Conservation (phyloP, 2,888 invertebrate species). For the Idaea dimidiata region DNA sequence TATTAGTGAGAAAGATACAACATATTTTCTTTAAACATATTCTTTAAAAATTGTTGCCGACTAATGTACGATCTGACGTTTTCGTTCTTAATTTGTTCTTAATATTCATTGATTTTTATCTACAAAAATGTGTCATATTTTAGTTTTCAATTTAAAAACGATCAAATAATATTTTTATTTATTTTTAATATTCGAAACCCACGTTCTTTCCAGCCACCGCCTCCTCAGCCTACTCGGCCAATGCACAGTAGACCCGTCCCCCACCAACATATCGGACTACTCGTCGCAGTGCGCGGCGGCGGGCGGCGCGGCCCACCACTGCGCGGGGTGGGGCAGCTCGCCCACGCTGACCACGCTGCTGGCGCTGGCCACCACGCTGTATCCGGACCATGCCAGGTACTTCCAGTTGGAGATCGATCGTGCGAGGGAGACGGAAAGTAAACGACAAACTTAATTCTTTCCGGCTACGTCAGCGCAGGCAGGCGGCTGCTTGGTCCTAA, state of each 20-base stretch:
- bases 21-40: too few species aligned
- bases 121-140: too few species aligned
- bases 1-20: too few species aligned
- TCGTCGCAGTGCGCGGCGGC: slow-evolving; percentile 42
- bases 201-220: slow-evolving; percentile 51
- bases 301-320: slow-evolving; percentile 31
- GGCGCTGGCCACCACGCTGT: slow-evolving; percentile 48
- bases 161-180: too few species aligned
- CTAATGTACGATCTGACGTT: too few species aligned
- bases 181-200: neutral
- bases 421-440: slow-evolving; percentile 15
- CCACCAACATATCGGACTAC: slow-evolving; percentile 36
- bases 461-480: too few species aligned
- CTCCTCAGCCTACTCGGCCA: slow-evolving; percentile 54
- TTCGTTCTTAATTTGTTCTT: too few species aligned
- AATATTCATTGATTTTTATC: too few species aligned
- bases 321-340: slow-evolving; percentile 39
- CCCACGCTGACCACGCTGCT: slow-evolving; percentile 40
- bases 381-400: slow-evolving; percentile 44
- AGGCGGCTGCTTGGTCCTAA: too few species aligned
- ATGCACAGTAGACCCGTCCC: slow-evolving; percentile 44
- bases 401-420: slow-evolving; percentile 43
- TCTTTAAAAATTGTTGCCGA: too few species aligned
- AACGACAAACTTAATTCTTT: neutral
- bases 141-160: too few species aligned